Evolutionary conservation across 2,797 vertebrate genomes (phyloP), one percentile per base, ranked within the genome.

Genomic region (Dipus sagitta): DNA sequence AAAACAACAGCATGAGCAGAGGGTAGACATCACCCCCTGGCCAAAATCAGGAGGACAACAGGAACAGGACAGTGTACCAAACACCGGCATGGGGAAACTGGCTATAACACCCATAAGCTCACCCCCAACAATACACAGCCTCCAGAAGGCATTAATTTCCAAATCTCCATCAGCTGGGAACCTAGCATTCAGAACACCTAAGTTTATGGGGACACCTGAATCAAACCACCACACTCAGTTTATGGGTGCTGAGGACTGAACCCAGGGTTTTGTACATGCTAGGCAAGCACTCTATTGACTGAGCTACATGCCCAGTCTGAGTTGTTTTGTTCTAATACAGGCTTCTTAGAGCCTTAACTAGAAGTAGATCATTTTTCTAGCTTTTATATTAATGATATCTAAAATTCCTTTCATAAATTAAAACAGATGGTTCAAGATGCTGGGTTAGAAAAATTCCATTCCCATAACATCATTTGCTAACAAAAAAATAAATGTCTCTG

Each of bases 321-420:
- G 38, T 89, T 79, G 17, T 82, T 70, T 58, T 76, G 30, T 89
- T 76, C 21, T 79, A 65, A 75, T 3, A 85, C n/a, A 76, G 47
- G 30, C 8, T 82, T 42, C 78, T 91, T 14, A 82, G 64, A 81
- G n/a, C 74, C 52, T 70, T 84, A 30, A 42, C 32, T 8, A 1
- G 26, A 23, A 9, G 34, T 3, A 64, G 52, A 84, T 88, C 8
- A 34, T 20, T 60, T 92, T 58, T 64, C 60, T 28, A 71, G 18
- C 70, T 15, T 28, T 58, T 70, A 20, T 64, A 76, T 67, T 74
- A 90, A 72, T 32, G 67, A 54, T 58, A 60, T 5, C 32, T 75
- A 32, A 71, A 87, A 82, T 83, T 86, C 42, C 47, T 95, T 90
- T 80, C 30, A 77, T 60, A 87, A 91, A 15, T 9, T n/a, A 47